Evolutionary conservation across 2,113 vertebrate species (phyloP), one percentile per base, ranked within the genome.

Genomic region (Lasiurus borealis): DNA sequence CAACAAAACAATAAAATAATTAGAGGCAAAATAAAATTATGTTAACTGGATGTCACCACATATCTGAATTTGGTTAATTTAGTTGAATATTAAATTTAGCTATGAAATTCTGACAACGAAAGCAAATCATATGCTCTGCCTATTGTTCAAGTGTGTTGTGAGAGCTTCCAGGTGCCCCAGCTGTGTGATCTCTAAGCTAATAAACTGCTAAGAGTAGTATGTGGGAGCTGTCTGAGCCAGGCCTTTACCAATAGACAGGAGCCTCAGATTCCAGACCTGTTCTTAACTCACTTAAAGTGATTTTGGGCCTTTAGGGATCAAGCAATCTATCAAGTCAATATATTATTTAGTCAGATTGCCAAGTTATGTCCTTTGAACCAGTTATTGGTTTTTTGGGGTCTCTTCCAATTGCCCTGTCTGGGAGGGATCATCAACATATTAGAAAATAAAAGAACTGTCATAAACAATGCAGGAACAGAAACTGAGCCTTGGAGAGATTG

Each of bases 91-190:
- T 66, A 77, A 34, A 40, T 69, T 85, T 21, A 14, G 16, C 36
- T 59, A 34, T 40, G 64, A 34, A 69, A 64, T 62, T 71, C 68
- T 86, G 86, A 64, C 29, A 40, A 31, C 9, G 48, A 52, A 66
- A 62, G 40, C 18, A 31, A 68, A 48, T 34, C 16, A 3, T 11
- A 2, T 4, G 16, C 21, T 46, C 3, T 12, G 40, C 25, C 46
- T 57, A 0, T 27, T 5, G n/a, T 62, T 4, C 0, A 0, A 25
- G 8, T 13, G 12, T 72, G 54, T 25, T 6, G 52, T 12, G 46
- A 59, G 46, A 31, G 31, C 34, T 31, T 13, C 21, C 29, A 25
- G 7, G 21, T 0, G 0, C 6, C 19, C 64, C 27, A 14, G 25
- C 11, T 23, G 5, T 5, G 59, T 10, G 18, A 15, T 9, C 15